A percentile compares a stretch with the other conserved stretches of the same genome.
Evolutionary conservation across 2,888 invertebrate species (phyloP).

Genomic region (Gastrophysa polygoni): DNA sequence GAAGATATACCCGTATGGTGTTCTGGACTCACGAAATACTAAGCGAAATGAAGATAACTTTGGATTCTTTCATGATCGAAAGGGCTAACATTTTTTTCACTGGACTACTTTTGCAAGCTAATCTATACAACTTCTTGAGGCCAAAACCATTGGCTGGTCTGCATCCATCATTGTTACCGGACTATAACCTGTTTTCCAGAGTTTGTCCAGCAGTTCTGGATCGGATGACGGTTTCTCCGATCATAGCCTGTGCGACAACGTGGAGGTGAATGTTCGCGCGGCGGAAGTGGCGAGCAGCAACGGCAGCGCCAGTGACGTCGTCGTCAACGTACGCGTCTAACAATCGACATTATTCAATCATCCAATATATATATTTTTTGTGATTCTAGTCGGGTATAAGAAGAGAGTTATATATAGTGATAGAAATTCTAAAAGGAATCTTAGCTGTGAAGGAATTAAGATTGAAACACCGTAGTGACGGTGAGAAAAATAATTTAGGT

Average conservation of each 20-base stretch:
- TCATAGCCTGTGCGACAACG: constrained; percentile 23
- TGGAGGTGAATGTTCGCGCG: constrained; percentile 30
- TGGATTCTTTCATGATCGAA: no score
- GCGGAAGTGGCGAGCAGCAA: constrained; percentile 23
- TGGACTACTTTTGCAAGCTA: no score
- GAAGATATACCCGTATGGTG: no score
- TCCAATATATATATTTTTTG: constrained; percentile 8
- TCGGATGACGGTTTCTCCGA: constrained; percentile 8
- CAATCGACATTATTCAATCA: no score
- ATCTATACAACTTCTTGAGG: no score
- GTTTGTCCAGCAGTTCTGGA: neutral
- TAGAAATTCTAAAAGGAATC: constrained; percentile 8
- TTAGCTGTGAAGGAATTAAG: neutral
- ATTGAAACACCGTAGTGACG: no score
- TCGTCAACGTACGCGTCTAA: constrained; percentile 20
- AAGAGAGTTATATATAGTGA: constrained; percentile 9
- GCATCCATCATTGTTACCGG: no score
- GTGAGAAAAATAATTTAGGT: no score
- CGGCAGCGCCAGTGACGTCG: constrained; percentile 21
- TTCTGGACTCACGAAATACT: no score
- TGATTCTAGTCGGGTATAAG: constrained; percentile 27
- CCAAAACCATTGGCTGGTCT: no score
- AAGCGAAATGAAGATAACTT: no score
- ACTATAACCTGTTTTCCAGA: neutral
- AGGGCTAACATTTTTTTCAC: no score